Conservation (phyloP, 2,113 vertebrate species). For the Gadus macrocephalus region DNA sequence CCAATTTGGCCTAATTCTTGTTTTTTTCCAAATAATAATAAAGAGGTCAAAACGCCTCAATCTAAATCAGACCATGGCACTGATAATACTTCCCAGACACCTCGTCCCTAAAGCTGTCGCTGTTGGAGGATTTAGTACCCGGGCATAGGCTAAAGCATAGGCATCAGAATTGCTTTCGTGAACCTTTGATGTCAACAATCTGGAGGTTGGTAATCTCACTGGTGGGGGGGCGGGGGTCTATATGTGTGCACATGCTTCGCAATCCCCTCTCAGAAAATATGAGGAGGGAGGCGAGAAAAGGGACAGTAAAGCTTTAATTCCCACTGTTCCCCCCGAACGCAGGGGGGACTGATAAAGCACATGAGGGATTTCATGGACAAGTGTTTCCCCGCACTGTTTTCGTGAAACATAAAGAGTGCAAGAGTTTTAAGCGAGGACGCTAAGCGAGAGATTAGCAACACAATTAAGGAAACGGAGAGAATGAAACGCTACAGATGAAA, state of each 20-base stretch:
- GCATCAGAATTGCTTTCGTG: conserved; percentile 33
- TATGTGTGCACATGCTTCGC: not conserved
- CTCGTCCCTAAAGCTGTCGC: conserved; percentile 48
- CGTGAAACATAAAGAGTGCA: conserved; percentile 21
- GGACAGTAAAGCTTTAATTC: conserved; percentile 17
- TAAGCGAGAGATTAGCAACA: conserved; percentile 25
- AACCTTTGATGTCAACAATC: conserved; percentile 53
- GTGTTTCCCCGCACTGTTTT: conserved; percentile 2
- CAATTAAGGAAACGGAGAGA: conserved; percentile 2
- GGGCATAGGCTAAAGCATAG: conserved; percentile 32
- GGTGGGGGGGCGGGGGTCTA: conserved; percentile 29
- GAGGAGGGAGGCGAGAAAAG: conserved; percentile 7
- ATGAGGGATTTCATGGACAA: not conserved
- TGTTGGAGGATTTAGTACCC: conserved; percentile 62
- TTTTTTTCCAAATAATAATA: not conserved
- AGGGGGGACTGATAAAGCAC: not conserved
- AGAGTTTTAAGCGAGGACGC: not conserved
- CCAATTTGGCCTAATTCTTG: too few species aligned
- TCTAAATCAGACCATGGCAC: too few species aligned
- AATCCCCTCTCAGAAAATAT: conserved; percentile 20
- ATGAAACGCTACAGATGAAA: conserved; percentile 1
- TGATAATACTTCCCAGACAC: conserved; percentile 31
- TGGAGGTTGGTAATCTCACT: conserved; percentile 61
- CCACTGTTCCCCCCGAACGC: conserved; percentile 10
- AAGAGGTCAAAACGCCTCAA: too few species aligned